Percentiles rank a stretch among this genome's conserved stretches.
Evolutionary conservation across 1,140 invertebrate species (phyloP).

Genomic region (Centruroides sculpturatus): DNA sequence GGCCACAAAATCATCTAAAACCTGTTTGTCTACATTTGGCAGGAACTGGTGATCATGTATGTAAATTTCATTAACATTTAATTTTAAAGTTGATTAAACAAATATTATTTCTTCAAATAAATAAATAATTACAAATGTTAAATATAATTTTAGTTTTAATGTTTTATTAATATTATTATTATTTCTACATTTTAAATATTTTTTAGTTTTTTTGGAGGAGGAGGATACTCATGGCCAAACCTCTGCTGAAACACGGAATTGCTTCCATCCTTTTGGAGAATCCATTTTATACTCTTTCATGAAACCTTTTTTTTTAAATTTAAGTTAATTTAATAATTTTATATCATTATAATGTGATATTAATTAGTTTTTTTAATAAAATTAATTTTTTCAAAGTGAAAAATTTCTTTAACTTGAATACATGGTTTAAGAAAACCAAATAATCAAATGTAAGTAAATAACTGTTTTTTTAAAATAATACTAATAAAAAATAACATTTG

Average conservation of each 20-base stretch:
- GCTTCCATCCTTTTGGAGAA: constrained; percentile 92
- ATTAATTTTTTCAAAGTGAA: neutral
- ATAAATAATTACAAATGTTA: too few relatives aligned
- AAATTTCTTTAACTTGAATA: constrained; percentile 19
- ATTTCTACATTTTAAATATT: neutral
- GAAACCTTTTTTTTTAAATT: neutral
- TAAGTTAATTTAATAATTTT: neutral
- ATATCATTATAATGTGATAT: neutral
- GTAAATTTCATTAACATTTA: constrained; percentile 19
- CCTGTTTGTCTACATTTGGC: constrained; percentile 88
- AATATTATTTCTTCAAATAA: too few relatives aligned
- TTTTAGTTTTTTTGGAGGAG: constrained; percentile 81
- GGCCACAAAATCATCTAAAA: constrained; percentile 47
- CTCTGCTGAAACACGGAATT: constrained; percentile 75
- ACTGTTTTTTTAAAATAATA: neutral
- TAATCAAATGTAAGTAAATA: constrained; percentile 62
- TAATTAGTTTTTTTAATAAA: neutral
- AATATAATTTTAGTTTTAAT: too few relatives aligned
- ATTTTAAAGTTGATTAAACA: too few relatives aligned
- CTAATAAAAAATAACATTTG: too few relatives aligned
- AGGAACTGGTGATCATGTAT: constrained; percentile 96
- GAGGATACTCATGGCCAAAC: constrained; percentile 75
- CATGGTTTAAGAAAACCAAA: constrained; percentile 75
- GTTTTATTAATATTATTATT: too few relatives aligned
- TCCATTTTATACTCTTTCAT: constrained; percentile 64